A percentile compares a stretch with the other conserved stretches of the same genome.
phyloP scores from a whole-genome alignment of 2,797 vertebrate genomes.

The Botia almorhae region DNA sequence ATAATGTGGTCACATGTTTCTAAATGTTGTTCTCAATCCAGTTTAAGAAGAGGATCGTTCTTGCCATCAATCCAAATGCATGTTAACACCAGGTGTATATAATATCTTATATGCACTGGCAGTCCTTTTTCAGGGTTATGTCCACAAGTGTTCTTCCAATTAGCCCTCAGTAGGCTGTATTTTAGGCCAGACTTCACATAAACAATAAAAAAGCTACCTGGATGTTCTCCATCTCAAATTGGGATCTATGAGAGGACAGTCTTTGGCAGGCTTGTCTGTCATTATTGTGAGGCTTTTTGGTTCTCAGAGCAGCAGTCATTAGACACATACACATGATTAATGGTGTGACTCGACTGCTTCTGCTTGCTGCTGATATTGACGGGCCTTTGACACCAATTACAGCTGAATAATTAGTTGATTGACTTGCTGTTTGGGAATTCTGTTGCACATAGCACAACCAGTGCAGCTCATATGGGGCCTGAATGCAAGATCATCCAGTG shows the following conservation, averaged over 20 bases:
- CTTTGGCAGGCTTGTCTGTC: slow-evolving; percentile 35
- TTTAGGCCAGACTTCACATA: slow-evolving; percentile 1
- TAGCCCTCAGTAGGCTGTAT: not conserved
- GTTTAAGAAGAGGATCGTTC: too few relatives aligned
- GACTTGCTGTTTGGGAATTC: slow-evolving; percentile 47
- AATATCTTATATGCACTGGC: not conserved
- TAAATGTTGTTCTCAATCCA: too few relatives aligned
- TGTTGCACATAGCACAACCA: slow-evolving; percentile 14
- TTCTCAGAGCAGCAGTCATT: slow-evolving; percentile 28
- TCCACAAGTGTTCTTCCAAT: too few relatives aligned
- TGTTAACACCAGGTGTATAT: too few relatives aligned
- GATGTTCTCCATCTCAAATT: slow-evolving; percentile 28
- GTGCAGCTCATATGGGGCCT: not conserved
- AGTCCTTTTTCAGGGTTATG: not conserved
- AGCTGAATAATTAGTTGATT: slow-evolving; percentile 57
- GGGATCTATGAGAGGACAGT: slow-evolving; percentile 16
- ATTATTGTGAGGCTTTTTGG: slow-evolving; percentile 26
- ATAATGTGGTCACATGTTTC: too few relatives aligned
- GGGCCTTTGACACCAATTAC: slow-evolving; percentile 63
- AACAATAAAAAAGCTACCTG: slow-evolving; percentile 21
- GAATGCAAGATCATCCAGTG: slow-evolving; percentile 11
- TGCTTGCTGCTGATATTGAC: slow-evolving; percentile 57
- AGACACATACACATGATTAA: slow-evolving; percentile 52
- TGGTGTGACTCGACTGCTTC: slow-evolving; percentile 43
- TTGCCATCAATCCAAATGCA: too few relatives aligned